phyloP scores from a whole-genome alignment of 2,113 vertebrate genomes.

The Callipepla squamata region DNA sequence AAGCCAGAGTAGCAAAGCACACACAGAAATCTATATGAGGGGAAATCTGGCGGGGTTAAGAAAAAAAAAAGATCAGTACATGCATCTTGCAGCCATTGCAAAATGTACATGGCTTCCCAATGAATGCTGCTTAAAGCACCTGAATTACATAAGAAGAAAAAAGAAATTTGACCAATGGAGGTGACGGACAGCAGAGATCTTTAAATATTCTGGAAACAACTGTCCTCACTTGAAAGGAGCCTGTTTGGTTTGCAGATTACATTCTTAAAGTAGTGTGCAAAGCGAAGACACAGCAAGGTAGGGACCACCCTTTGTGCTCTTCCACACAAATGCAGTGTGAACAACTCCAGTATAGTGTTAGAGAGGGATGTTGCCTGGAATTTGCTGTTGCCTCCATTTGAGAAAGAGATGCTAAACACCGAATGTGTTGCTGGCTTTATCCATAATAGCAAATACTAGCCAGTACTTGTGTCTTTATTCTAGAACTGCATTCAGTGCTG shows the following conservation, averaged over 20 bases:
- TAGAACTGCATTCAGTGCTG: not conserved
- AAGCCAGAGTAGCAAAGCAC: constrained; percentile 55
- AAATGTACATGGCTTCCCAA: accelerated
- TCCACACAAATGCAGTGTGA: accelerated
- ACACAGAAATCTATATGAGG: constrained; percentile 27
- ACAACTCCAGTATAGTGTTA: accelerated
- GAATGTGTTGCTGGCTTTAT: accelerated
- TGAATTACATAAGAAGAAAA: not conserved
- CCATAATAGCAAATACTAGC: not conserved
- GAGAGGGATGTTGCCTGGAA: no score
- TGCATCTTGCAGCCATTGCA: not conserved
- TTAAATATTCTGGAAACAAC: not conserved
- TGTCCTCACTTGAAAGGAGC: not conserved
- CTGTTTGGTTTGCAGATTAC: not conserved
- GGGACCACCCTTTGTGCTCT: not conserved
- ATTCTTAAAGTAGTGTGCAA: not conserved
- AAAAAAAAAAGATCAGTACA: not conserved
- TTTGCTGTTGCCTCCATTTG: accelerated
- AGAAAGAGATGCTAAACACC: not conserved
- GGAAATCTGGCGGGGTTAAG: not conserved
- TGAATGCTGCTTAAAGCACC: not conserved
- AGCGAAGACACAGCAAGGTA: not conserved
- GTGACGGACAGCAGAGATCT: not conserved
- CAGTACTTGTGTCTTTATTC: not conserved
- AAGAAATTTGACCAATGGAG: not conserved